Conservation (phyloP, 2,113 vertebrate genomes). For the Pardalotus punctatus region DNA sequence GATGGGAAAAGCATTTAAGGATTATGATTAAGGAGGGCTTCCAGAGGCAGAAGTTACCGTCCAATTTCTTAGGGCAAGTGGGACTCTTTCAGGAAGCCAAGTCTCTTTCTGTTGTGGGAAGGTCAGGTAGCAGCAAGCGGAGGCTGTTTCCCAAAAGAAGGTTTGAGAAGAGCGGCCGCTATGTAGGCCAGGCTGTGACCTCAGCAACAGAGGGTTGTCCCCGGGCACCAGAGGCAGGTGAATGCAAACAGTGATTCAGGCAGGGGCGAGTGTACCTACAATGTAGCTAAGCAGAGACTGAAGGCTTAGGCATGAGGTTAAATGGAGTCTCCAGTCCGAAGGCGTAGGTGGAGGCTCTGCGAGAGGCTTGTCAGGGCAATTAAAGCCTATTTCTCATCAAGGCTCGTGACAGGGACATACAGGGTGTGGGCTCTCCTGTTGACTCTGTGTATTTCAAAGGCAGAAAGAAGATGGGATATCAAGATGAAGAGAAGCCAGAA, state of each 20-base stretch:
- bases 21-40: neutral
- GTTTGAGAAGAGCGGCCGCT: neutral
- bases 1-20: neutral
- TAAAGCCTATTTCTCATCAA: neutral
- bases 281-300: neutral
- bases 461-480: neutral
- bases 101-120: neutral
- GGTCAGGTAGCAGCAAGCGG: neutral
- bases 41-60: neutral
- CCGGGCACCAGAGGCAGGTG: neutral
- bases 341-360: neutral
- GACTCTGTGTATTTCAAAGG: neutral
- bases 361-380: neutral
- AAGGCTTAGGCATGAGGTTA: neutral
- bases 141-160: neutral
- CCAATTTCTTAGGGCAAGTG: neutral
- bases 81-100: neutral
- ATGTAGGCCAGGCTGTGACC: fast-evolving
- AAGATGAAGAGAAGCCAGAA: neutral
- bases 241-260: neutral
- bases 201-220: neutral
- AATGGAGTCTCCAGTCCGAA: neutral
- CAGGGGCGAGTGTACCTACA: neutral
- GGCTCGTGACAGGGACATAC: neutral
- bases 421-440: fast-evolving